These are phyloP conservation scores for Chymomyza fuscimana DNA, from an alignment of 2,888 invertebrate genomes.

Conservation along the genomic window DNA sequence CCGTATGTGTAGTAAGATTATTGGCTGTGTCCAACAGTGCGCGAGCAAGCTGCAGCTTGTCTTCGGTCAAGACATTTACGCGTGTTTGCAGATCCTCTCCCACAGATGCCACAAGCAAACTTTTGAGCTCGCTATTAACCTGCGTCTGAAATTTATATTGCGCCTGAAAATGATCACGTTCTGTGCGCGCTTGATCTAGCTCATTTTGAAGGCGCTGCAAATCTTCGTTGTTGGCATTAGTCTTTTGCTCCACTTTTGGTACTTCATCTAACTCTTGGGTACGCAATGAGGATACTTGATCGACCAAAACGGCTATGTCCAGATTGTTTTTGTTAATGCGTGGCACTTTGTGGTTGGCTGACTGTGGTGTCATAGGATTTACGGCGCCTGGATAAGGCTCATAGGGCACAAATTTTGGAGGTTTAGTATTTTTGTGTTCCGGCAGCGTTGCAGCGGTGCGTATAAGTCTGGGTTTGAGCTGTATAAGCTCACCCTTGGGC, in stretches of 20 bases:
- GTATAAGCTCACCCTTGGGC: conserved; percentile 82
- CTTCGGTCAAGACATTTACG: conserved; percentile 94
- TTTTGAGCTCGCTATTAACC: conserved; percentile 95
- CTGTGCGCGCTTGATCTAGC: conserved; percentile 82
- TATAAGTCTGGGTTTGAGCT: conserved; percentile 84
- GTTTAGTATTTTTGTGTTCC: conserved; percentile 79
- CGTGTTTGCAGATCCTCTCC: conserved; percentile 95
- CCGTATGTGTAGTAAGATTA: conserved; percentile 92
- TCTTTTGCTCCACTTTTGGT: background rate
- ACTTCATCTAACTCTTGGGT: conserved; percentile 82
- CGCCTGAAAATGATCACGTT: conserved; percentile 87
- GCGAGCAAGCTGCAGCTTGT: conserved; percentile 91
- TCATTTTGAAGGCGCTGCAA: conserved; percentile 56
- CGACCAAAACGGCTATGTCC: conserved; percentile 85
- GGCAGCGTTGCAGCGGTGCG: conserved; percentile 64
- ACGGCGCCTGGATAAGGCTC: conserved; percentile 94
- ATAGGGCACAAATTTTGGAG: conserved; percentile 92
- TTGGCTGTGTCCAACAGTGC: conserved; percentile 92
- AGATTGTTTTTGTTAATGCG: conserved; percentile 81
- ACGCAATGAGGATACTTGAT: conserved; percentile 86
- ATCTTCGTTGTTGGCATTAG: conserved; percentile 33
- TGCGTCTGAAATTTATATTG: conserved; percentile 93
- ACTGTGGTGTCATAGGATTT: conserved; percentile 85
- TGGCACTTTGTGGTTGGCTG: conserved; percentile 54
- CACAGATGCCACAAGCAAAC: conserved; percentile 94